Evolutionary conservation across 53 echinoderm and acorn worm genomes (phyloP), one percentile per base, ranked within the genome.

Genomic region (Actinopyga echinites): DNA sequence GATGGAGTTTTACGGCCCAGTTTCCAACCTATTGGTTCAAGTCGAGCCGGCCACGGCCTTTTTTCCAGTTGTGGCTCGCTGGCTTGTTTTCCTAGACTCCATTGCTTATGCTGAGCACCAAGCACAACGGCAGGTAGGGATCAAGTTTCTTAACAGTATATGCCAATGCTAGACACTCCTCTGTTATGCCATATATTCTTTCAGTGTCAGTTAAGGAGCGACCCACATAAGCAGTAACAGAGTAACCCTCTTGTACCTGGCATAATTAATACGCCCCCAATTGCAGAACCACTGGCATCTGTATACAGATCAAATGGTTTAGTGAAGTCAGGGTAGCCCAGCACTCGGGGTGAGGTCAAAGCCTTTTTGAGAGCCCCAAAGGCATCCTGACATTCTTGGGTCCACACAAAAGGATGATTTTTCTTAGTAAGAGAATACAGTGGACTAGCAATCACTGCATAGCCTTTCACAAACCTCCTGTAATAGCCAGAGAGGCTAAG

Each of bases 201-300:
- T 78, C 79, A 29, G 54, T 8, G 29, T 30, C 55, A 49, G 20
- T 80, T 19, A 79, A 64, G 23, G 77, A 85, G 22, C 40, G 75
- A 20, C 85, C 85, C 7, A 63, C 64, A 77, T 75, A 85, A 32
- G 66, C 52, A 33, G 74, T 75, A 4, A 75, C 62, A 58, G 69
- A 62, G 1, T 23, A 19, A 8, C 85, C 85, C 22, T 85, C 63
- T 25, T 35, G 2, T 25, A 75, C 62, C 34, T 85, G 62, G n/a
- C n/a, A n/a, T n/a, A 33, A 42, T 20, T 30, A 80, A 54, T 3
- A 80, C 79, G 15, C n/a, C 79, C 1, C 86, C 85, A 19, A 80
- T 30, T 6, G 86, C 86, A 64, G 42, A 86, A 31, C 53, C 45
- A 59, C 85, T 85, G 22, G 85, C 86, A 67, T 86, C 80, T 29